Evolutionary conservation across 2,797 vertebrate species (phyloP), one percentile per base, ranked within the genome.

Genomic region (Triplophysa bombifrons): DNA sequence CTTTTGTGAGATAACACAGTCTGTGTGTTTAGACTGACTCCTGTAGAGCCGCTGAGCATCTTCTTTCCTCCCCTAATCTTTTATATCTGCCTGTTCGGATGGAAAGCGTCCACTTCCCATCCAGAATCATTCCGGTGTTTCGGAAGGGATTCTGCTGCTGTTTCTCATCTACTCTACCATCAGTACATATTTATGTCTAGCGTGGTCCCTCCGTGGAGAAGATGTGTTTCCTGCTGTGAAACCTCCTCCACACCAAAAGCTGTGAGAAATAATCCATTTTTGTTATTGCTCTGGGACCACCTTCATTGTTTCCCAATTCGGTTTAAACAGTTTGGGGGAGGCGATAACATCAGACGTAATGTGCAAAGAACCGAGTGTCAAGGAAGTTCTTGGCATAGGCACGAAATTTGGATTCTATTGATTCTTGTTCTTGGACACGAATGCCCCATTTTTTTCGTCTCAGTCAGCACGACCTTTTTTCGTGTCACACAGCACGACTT

Each of bases 271-370:
- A 80, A 58, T 73, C 55, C 8, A 48, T 72, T 72, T 46, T 22
- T 72, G 11, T 64, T 65, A 76, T 78, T 81, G 84, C 78, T 78
- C 51, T 68, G 71, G 71, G 78, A 83, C 38, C 76, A 48, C 55
- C 72, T 60, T 66, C 51, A 22, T 25, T 61, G 53, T 30, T 60
- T 78, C 16, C 50, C 13, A 25, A 53, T 68, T 76, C 56, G 12
- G 64, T 68, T 74, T 22, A 56, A 70, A 66, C 66, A 69, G n/a
- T 68, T 77, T 61, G 38, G 64, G 20, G 46, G 58, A 41, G 53
- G 67, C n/a, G 66, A 68, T n/a, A 55, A 69, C 58, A 72, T 25
- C 74, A 20, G 76, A 56, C 38, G 16, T 44, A 30, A 34, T 51
- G 7, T n/a, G 4, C 3, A 38, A 38, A 38, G 3, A 38, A 38